Evolutionary conservation across 2,113 vertebrate species (phyloP).

Genomic region (Redunca redunca): DNA sequence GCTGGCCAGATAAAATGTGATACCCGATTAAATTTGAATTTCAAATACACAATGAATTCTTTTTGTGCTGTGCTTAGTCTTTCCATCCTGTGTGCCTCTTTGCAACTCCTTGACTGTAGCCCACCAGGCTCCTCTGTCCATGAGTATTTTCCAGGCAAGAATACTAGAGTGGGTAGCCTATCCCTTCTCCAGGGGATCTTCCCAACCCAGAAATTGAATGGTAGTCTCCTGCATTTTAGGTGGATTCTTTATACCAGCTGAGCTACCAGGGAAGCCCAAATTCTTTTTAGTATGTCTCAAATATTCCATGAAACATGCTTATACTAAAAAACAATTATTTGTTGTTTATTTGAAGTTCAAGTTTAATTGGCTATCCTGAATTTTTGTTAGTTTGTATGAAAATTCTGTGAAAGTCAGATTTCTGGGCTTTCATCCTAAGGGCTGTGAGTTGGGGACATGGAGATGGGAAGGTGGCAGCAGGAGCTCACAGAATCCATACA

Average conservation of each 20-base stretch:
- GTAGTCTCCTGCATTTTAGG: not conserved
- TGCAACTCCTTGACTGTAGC: not conserved
- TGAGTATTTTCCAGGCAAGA: not conserved
- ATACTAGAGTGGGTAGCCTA: not conserved
- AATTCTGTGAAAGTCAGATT: not conserved
- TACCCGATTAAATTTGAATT: not conserved
- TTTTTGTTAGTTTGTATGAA: not conserved
- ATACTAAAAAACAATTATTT: not conserved
- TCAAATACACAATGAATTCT: not conserved
- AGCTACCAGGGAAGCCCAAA: not conserved
- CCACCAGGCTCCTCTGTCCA: not conserved
- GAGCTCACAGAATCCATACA: rapidly evolving
- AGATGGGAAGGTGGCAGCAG: rapidly evolving
- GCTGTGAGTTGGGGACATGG: rapidly evolving
- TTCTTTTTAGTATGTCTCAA: not conserved
- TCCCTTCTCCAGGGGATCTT: not conserved
- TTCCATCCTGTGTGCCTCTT: not conserved
- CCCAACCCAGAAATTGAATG: not conserved
- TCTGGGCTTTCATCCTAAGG: not conserved
- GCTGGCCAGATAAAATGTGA: not conserved
- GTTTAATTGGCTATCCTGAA: not conserved
- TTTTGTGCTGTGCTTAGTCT: not conserved
- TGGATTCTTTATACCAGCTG: not conserved
- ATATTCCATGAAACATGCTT: not conserved
- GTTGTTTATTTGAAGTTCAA: not conserved